These are phyloP conservation scores for Charina bottae DNA, from an alignment of 2,113 vertebrate species.

Conservation along the genomic window DNA sequence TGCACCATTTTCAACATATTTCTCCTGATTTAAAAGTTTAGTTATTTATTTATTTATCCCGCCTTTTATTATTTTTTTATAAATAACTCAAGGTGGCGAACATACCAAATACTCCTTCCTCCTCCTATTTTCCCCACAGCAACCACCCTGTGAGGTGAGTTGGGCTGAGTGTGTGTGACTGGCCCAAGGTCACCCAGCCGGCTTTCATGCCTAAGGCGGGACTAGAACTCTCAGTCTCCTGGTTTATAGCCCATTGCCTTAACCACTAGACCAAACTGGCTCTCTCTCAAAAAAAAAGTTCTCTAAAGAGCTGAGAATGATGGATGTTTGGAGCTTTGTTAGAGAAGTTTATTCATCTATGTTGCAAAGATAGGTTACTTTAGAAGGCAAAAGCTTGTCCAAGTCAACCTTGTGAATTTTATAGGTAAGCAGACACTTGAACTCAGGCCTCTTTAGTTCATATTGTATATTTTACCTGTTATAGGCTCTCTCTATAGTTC, in stretches of 20 bases:
- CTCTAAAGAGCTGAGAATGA: not conserved
- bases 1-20: constrained; percentile 22
- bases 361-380: not conserved
- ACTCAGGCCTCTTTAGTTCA: not conserved
- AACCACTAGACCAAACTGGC: too few species aligned
- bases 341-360: not conserved
- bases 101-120: too few species aligned
- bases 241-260: too few species aligned
- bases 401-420: not conserved
- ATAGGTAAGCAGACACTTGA: not conserved
- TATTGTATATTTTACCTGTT: not conserved
- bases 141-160: too few species aligned
- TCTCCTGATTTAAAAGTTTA: constrained; percentile 34
- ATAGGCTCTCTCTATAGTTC: not conserved
- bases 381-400: not conserved
- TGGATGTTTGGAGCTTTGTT: constrained; percentile 30
- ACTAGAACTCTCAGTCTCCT: too few species aligned
- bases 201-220: too few species aligned
- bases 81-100: too few species aligned
- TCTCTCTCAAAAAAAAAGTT: constrained; percentile 36
- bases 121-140: too few species aligned
- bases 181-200: too few species aligned
- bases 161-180: too few species aligned
- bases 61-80: too few species aligned
- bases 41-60: too few species aligned